Percentiles rank a stretch among this genome's conserved stretches.
Conservation (phyloP, 2,797 vertebrate genomes). For the Sebastes taczanowskii region DNA sequence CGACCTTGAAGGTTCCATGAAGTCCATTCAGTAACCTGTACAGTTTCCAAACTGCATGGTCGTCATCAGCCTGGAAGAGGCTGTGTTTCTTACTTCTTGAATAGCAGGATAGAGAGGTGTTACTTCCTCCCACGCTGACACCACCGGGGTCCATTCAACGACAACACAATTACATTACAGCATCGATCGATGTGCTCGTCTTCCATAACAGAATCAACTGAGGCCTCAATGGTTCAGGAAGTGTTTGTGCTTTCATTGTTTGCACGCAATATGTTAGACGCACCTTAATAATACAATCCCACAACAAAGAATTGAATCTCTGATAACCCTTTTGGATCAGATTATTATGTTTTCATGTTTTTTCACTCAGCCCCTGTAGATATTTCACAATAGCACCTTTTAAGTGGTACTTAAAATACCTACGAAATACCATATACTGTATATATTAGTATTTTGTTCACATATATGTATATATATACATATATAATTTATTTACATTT, state of each 20-base stretch:
- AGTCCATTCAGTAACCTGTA: conserved; percentile 54
- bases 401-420: too few relatives aligned
- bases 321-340: neutral
- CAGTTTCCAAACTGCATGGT: conserved; percentile 69
- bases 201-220: conserved; percentile 4
- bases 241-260: conserved; percentile 27
- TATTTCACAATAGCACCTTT: too few relatives aligned
- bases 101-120: conserved; percentile 32
- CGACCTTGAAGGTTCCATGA: conserved; percentile 8
- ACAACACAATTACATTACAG: neutral
- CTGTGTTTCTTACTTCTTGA: conserved; percentile 31
- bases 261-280: neutral
- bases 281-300: neutral
- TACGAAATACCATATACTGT: neutral
- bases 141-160: neutral
- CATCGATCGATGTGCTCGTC: neutral
- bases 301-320: neutral
- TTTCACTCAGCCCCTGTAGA: too few relatives aligned
- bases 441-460: too few relatives aligned
- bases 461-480: too few relatives aligned
- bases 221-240: conserved; percentile 26
- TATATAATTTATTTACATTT: too few relatives aligned
- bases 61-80: conserved; percentile 32
- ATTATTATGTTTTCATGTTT: neutral
- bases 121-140: neutral